These are phyloP conservation scores for Neolamprologus caudopunctatus DNA, from an alignment of 2,113 vertebrate species.

Conservation along the genomic window DNA sequence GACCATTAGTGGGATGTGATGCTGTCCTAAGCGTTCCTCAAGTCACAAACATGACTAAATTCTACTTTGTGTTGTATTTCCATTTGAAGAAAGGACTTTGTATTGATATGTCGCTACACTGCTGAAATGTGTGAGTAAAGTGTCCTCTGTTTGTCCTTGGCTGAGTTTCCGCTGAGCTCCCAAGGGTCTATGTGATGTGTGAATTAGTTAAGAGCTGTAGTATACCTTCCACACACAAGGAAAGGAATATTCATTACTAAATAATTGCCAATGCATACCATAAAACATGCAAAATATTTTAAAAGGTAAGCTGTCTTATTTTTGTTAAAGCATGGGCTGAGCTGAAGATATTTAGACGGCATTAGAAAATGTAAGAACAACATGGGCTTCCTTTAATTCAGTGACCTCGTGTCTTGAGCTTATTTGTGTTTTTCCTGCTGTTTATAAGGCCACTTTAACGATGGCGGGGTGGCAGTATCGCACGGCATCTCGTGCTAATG, in stretches of 20 bases:
- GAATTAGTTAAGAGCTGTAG: neutral
- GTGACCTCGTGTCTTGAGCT: constrained; percentile 35
- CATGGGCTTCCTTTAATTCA: constrained; percentile 28
- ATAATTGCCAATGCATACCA: neutral
- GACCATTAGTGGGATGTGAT: constrained; percentile 34
- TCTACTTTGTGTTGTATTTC: neutral
- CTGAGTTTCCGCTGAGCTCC: neutral
- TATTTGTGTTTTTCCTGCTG: constrained; percentile 17
- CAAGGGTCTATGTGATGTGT: neutral
- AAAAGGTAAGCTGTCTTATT: neutral
- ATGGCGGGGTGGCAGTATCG: neutral
- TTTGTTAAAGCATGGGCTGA: neutral
- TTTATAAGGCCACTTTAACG: neutral
- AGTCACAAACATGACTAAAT: constrained; percentile 36
- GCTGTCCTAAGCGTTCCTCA: constrained; percentile 9
- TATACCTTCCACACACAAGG: neutral
- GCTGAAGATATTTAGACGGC: constrained; percentile 7
- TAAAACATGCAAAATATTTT: neutral
- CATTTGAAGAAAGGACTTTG: neutral
- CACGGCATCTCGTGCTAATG: neutral
- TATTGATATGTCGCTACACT: constrained; percentile 18
- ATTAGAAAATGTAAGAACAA: constrained; percentile 6
- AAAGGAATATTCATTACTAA: neutral
- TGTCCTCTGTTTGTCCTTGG: constrained; percentile 24
- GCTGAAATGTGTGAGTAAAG: neutral